These are phyloP conservation scores for Zaprionus davidi DNA, from an alignment of 1,140 invertebrate species.

Conservation along the genomic window DNA sequence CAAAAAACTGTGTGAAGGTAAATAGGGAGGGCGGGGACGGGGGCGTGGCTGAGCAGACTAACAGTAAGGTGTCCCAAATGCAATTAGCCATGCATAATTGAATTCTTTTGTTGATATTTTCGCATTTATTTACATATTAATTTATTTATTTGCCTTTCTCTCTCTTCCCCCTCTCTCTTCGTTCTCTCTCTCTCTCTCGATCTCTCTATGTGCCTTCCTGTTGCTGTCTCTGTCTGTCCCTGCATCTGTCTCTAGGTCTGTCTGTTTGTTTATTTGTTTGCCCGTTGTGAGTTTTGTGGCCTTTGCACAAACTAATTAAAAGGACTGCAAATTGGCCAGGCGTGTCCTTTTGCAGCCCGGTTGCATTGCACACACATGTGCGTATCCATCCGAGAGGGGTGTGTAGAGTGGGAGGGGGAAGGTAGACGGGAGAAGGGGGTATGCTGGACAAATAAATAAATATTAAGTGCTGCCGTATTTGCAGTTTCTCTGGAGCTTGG, in stretches of 20 bases:
- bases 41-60: background rate
- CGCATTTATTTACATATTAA: conserved; percentile 39
- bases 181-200: background rate
- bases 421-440: background rate
- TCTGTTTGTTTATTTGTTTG: conserved; percentile 7
- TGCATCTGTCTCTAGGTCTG: background rate
- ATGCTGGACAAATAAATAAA: conserved; percentile 73
- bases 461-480: conserved; percentile 70
- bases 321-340: conserved; percentile 43
- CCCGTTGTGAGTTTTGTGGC: conserved; percentile 19
- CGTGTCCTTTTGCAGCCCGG: conserved; percentile 20
- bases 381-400: background rate
- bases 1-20: background rate
- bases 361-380: conserved; percentile 1
- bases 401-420: background rate
- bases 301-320: conserved; percentile 74
- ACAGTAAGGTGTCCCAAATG: conserved; percentile 26
- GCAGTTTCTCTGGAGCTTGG: conserved; percentile 52
- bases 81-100: conserved; percentile 70
- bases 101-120: conserved; percentile 48
- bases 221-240: background rate
- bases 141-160: conserved; percentile 17
- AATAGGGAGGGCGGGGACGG: background rate
- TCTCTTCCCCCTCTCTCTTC: background rate
- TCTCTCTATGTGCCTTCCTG: background rate